Evolutionary conservation across 2,888 invertebrate genomes (phyloP).

Genomic region (Plagodis dolabraria): DNA sequence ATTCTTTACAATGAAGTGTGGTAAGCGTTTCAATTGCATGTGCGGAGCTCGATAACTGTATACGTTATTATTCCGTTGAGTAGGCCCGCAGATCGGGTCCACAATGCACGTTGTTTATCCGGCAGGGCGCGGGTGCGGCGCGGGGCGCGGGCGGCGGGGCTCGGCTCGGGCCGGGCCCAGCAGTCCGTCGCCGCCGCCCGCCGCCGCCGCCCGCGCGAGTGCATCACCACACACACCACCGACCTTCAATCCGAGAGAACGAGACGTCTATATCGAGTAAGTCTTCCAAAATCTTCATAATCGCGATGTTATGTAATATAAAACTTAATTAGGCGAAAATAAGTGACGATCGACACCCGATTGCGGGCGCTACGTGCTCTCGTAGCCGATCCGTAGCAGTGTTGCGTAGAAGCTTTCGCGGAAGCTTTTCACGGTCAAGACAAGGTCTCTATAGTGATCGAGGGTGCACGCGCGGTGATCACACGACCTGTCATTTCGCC

Average conservation of each 20-base stretch:
- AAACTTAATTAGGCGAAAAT: constrained; percentile 31
- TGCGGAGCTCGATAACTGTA: constrained; percentile 37
- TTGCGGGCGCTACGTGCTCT: neutral
- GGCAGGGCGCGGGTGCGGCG: constrained; percentile 58
- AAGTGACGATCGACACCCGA: neutral
- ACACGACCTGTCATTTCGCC: constrained; percentile 53
- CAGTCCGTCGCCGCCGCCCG: constrained; percentile 72
- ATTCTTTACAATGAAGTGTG: neutral
- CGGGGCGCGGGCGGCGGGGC: constrained; percentile 59
- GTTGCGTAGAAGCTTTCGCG: constrained; percentile 35
- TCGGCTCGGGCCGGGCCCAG: constrained; percentile 80
- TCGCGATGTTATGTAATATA: constrained; percentile 26
- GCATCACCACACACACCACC: constrained; percentile 67
- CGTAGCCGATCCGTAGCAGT: constrained; percentile 42
- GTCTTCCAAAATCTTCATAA: constrained; percentile 41
- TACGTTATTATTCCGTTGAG: constrained; percentile 46
- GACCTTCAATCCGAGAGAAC: constrained; percentile 81
- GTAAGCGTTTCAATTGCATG: neutral
- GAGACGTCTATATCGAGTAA: constrained; percentile 80
- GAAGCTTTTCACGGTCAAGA: constrained; percentile 70
- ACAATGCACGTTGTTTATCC: constrained; percentile 85
- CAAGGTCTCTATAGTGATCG: constrained; percentile 56
- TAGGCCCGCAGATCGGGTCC: constrained; percentile 76
- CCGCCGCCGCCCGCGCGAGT: constrained; percentile 69
- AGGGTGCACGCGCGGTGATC: constrained; percentile 29